Conservation (phyloP, 2,888 invertebrate species). For the Stomorhina lunata region DNA sequence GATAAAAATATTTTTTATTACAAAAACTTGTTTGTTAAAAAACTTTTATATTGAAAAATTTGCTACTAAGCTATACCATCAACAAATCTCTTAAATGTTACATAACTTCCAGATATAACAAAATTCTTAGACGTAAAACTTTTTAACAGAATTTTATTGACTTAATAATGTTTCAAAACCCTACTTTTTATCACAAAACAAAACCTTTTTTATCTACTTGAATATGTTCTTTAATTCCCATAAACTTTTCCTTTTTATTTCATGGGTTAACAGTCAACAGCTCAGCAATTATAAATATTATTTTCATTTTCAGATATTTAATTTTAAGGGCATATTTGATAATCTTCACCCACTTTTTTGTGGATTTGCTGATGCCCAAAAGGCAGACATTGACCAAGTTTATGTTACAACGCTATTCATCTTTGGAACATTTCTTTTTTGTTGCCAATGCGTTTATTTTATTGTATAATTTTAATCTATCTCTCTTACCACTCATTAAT, state of each 20-base stretch:
- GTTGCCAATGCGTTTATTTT: background rate
- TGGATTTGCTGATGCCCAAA: slow-evolving; percentile 15
- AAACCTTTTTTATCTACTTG: too few relatives aligned
- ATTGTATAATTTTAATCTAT: slow-evolving; percentile 52
- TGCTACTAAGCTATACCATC: too few relatives aligned
- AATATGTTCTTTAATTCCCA: background rate
- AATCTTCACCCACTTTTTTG: background rate
- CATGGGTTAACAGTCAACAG: background rate
- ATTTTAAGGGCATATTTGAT: slow-evolving; percentile 17
- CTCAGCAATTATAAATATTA: background rate
- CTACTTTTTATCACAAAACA: too few relatives aligned
- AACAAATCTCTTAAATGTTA: too few relatives aligned
- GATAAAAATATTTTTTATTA: too few relatives aligned
- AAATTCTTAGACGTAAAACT: too few relatives aligned
- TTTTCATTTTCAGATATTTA: slow-evolving; percentile 10
- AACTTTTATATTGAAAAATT: too few relatives aligned
- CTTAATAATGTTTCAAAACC: too few relatives aligned
- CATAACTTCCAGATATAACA: too few relatives aligned
- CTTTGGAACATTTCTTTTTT: background rate
- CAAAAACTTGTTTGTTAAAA: too few relatives aligned
- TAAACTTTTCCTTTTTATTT: slow-evolving; percentile 27
- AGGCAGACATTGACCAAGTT: slow-evolving; percentile 56
- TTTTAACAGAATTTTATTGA: too few relatives aligned
- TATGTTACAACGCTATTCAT: background rate
- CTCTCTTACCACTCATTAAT: slow-evolving; percentile 61